Evolutionary conservation across 2,888 invertebrate genomes (phyloP), one percentile per base, ranked within the genome.

Genomic region (Macrophya annulata): DNA sequence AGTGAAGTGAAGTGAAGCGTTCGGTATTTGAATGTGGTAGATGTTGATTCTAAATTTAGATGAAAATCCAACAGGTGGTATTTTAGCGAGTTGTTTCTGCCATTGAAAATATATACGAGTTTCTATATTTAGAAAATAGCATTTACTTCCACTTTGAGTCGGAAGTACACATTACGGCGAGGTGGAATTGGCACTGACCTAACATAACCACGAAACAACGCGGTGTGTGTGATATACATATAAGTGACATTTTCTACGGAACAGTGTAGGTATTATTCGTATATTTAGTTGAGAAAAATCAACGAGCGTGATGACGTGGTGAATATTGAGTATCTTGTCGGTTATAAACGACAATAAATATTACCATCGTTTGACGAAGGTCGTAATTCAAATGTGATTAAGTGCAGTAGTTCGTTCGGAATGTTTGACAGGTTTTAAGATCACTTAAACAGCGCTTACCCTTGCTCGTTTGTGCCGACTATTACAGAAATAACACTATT

Each of bases 1-100:
- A 31, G 31, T 25, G 21, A 72, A 72, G 40, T n/a, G 45, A 43
- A 74, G 10, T 25, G 62, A 62, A 17, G 71, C 71, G 40, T 45
- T 45, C 9, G 9, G 45, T 4, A n/a, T 12, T 25, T 74, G 43
- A 31, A n/a, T 6, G 72, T 21, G 45, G 21, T 40, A 40, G 37
- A 84, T 17, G 62, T 81, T 10, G n/a, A 25, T 77, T 85, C 86
- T 87, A 86, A 65, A 83, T 79, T 85, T 85, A 83, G 55, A 74
- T 74, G 15, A 45, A 85, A 79, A 55, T 84, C 76, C 40, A 86
- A 88, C 87, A 88, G 86, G 86, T 87, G 85, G 83, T 85, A 68
- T 71, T 71, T 45, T 15, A 59, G 15, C 43, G 68, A 25, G 25
- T 48, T 83, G 55, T 65, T 68, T 25, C 51, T n/a, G 48, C 12